Evolutionary conservation across 1,140 invertebrate genomes (phyloP).

Genomic region (Philotrypesis tridentata): DNA sequence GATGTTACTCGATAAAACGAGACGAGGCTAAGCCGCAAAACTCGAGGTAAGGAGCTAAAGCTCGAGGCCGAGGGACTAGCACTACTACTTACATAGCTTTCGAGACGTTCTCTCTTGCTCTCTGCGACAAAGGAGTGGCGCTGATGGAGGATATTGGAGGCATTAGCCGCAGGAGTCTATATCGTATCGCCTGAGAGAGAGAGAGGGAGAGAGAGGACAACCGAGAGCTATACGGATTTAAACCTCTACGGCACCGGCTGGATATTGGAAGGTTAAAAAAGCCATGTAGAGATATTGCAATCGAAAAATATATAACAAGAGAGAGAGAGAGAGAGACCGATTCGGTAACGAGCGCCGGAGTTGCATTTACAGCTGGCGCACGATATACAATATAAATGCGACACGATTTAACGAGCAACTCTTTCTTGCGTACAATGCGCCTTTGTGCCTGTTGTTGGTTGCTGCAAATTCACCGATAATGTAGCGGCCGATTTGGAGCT

Average conservation of each 20-base stretch:
- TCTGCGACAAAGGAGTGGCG: neutral
- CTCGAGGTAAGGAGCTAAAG: conserved; percentile 29
- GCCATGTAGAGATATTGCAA: neutral
- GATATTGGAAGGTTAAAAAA: neutral
- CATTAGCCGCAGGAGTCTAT: conserved; percentile 23
- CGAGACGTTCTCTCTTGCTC: no score
- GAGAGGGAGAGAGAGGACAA: neutral
- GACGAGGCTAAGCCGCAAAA: conserved; percentile 45
- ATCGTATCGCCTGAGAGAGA: conserved; percentile 10
- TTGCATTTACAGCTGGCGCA: neutral
- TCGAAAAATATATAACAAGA: conserved; percentile 31
- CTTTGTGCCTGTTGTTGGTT: no score
- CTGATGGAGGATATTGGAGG: conserved; percentile 34
- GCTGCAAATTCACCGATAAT: no score
- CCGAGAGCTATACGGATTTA: no score
- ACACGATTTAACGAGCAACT: conserved; percentile 7
- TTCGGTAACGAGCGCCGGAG: neutral
- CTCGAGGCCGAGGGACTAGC: neutral
- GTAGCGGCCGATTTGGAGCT: no score
- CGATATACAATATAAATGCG: neutral
- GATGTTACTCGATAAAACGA: conserved; percentile 45
- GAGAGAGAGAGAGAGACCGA: conserved; percentile 13
- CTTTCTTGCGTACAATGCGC: no score
- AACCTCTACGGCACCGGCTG: no score
- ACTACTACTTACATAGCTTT: neutral